These are phyloP conservation scores for Netelia inedita DNA, from an alignment of 2,888 invertebrate species.

Conservation along the genomic window DNA sequence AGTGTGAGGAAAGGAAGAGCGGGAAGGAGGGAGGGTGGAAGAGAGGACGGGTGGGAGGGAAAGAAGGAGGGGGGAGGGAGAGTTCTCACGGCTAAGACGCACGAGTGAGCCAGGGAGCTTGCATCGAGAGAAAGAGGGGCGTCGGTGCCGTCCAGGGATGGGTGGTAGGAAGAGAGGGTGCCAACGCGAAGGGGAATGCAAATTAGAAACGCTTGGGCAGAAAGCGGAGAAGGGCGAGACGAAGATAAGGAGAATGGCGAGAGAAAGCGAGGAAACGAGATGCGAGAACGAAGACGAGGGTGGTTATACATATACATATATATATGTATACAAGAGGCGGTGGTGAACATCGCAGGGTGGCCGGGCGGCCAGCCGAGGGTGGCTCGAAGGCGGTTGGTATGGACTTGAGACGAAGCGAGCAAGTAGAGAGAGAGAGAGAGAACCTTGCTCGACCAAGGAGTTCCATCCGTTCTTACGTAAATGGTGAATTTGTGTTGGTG, in stretches of 20 bases:
- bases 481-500: slow-evolving; percentile 71
- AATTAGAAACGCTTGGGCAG: slow-evolving; percentile 85
- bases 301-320: slow-evolving; percentile 24
- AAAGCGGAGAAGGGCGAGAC: slow-evolving; percentile 75
- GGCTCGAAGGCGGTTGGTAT: slow-evolving; percentile 61
- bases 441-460: slow-evolving; percentile 79
- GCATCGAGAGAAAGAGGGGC: slow-evolving; percentile 55
- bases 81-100: slow-evolving; percentile 65
- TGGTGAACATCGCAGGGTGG: slow-evolving; percentile 67
- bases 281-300: slow-evolving; percentile 68
- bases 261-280: slow-evolving; percentile 70
- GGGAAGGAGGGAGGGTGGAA: slow-evolving; percentile 51
- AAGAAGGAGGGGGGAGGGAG: slow-evolving; percentile 50
- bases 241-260: slow-evolving; percentile 43
- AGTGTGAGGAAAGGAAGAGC: neutral
- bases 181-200: slow-evolving; percentile 84
- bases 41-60: slow-evolving; percentile 40
- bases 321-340: slow-evolving; percentile 59
- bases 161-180: slow-evolving; percentile 74
- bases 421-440: slow-evolving; percentile 64
- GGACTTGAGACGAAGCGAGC: slow-evolving; percentile 49
- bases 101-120: slow-evolving; percentile 53
- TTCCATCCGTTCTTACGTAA: slow-evolving; percentile 82
- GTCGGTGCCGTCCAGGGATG: slow-evolving; percentile 61
- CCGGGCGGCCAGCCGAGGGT: slow-evolving; percentile 63